phyloP scores from a whole-genome alignment of 2,113 vertebrate genomes.

The human region DNA sequence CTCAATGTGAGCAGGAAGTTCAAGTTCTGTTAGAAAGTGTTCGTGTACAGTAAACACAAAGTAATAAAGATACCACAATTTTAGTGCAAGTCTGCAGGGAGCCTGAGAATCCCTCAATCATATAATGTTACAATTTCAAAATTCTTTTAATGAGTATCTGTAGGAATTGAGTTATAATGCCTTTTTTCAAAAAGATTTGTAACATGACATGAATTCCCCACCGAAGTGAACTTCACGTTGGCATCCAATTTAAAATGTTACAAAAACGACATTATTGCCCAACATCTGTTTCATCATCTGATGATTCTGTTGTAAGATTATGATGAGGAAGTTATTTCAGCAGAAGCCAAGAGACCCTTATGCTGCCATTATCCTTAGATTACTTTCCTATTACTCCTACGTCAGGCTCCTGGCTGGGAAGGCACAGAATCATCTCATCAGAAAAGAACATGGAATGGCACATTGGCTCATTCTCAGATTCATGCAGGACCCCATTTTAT shows the following conservation, averaged over 20 bases:
- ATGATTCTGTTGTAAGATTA: constrained; percentile 60
- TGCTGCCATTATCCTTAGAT: constrained; percentile 16
- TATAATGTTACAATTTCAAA: constrained; percentile 73
- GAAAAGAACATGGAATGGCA: not conserved
- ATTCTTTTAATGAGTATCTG: constrained; percentile 69
- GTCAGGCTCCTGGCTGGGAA: not conserved
- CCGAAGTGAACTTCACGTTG: constrained; percentile 44
- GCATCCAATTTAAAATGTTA: constrained; percentile 61
- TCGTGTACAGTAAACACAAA: constrained; percentile 65
- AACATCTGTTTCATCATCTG: constrained; percentile 72
- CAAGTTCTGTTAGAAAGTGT: constrained; percentile 63
- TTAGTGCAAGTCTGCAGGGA: constrained; percentile 54
- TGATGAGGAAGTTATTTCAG: constrained; percentile 60
- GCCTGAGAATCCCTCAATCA: constrained; percentile 43
- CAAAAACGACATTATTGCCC: constrained; percentile 61
- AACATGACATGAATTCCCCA: constrained; percentile 62
- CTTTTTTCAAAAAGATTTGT: constrained; percentile 62
- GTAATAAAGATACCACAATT: constrained; percentile 70
- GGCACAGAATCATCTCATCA: not conserved
- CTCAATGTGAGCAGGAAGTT: constrained; percentile 60
- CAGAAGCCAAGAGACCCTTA: constrained; percentile 57
- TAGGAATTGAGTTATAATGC: constrained; percentile 66
- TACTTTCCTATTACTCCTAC: not conserved
- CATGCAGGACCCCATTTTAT: not conserved
- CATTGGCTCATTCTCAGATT: not conserved